These are phyloP conservation scores for Drosophila serrata DNA, from an alignment of 1,140 invertebrate genomes.

Conservation along the genomic window DNA sequence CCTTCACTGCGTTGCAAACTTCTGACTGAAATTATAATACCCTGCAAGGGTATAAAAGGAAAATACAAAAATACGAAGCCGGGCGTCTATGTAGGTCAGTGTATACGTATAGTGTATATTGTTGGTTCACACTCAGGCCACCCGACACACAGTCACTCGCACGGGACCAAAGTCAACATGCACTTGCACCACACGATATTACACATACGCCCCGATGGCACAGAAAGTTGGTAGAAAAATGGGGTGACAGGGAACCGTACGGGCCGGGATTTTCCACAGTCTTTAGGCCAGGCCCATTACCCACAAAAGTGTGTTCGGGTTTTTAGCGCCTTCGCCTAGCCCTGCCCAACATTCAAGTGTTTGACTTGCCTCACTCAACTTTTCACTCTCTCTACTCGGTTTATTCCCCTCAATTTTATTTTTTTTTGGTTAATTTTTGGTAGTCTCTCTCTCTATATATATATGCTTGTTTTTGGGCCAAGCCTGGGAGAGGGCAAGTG, in stretches of 20 bases:
- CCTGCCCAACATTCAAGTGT: conserved; percentile 42
- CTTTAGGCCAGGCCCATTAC: conserved; percentile 68
- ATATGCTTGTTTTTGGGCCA: conserved; percentile 27
- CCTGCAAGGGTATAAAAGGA: too few species aligned
- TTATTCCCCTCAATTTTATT: background rate
- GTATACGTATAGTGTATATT: conserved; percentile 31
- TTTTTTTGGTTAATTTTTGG: conserved; percentile 43
- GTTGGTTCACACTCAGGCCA: conserved; percentile 48
- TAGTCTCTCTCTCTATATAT: conserved; percentile 12
- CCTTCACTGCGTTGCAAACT: too few species aligned
- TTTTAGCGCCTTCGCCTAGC: conserved; percentile 66
- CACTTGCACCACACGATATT: conserved; percentile 66
- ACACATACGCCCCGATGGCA: conserved; percentile 55
- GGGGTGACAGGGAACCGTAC: conserved; percentile 7
- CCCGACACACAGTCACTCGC: conserved; percentile 47
- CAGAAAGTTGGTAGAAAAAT: conserved; percentile 24
- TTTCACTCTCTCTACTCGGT: conserved; percentile 14
- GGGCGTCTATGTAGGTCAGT: conserved; percentile 69
- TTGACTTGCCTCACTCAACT: conserved; percentile 56
- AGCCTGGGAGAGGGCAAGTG: conserved; percentile 35
- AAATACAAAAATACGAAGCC: too few species aligned
- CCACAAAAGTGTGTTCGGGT: conserved; percentile 67
- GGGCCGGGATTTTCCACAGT: conserved; percentile 19
- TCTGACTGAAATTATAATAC: too few species aligned
- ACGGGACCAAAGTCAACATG: conserved; percentile 65